Conservation (phyloP, 2,113 vertebrate genomes). For the Brachyhypopomus gauderio region DNA sequence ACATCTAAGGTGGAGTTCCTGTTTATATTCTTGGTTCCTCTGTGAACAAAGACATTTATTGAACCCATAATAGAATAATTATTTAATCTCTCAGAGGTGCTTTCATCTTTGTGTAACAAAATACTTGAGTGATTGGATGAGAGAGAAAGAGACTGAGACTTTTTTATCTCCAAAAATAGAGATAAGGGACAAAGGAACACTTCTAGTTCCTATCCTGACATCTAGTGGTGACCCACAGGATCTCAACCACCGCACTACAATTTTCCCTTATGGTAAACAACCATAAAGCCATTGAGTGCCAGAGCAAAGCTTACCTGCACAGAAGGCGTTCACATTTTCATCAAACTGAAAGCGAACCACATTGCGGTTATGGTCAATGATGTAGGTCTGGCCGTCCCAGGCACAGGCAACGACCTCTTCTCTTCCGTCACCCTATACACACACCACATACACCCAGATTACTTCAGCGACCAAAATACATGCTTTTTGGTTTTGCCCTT, state of each 20-base stretch:
- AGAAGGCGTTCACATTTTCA: conserved; percentile 97
- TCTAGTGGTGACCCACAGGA: conserved; percentile 55
- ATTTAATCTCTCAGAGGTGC: neutral
- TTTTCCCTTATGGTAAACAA: neutral
- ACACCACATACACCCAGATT: conserved; percentile 4
- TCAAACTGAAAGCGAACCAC: conserved; percentile 97
- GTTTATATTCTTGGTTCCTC: conserved; percentile 14
- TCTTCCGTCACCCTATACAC: conserved; percentile 85
- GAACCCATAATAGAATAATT: conserved; percentile 22
- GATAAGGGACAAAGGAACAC: neutral
- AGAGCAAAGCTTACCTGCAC: conserved; percentile 80
- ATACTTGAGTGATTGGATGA: neutral
- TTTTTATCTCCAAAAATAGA: too few relatives aligned
- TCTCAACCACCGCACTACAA: neutral
- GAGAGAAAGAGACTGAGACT: too few relatives aligned
- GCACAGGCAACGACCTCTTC: conserved; percentile 98
- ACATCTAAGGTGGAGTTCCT: neutral
- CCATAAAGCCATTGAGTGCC: neutral
- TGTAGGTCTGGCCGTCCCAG: conserved; percentile 97
- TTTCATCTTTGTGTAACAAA: neutral
- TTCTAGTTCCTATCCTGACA: conserved; percentile 51
- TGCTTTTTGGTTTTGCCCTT: too few relatives aligned
- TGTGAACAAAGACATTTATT: neutral
- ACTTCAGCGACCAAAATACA: neutral
- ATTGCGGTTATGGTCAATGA: conserved; percentile 90